Conservation (phyloP, 1,140 invertebrate species). For the Phthorimaea operculella region DNA sequence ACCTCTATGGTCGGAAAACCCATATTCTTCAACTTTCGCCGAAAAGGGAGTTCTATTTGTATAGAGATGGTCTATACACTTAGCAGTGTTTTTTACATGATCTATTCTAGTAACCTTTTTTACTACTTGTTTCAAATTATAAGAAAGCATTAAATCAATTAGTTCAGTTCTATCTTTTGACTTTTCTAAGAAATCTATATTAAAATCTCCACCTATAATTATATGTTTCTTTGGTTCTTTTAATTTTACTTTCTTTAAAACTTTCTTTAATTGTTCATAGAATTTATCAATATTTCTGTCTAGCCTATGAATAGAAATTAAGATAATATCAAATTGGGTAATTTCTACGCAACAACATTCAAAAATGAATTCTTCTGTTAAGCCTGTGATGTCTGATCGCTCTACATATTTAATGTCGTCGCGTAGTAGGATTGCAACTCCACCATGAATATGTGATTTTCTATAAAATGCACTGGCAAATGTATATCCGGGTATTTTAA, state of each 20-base stretch:
- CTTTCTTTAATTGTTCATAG: background rate
- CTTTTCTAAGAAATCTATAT: background rate
- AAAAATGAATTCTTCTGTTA: background rate
- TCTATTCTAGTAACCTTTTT: background rate
- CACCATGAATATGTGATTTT: background rate
- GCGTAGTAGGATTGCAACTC: background rate
- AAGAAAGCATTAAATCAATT: slow-evolving; percentile 1
- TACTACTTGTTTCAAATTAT: slow-evolving; percentile 3
- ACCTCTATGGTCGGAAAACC: slow-evolving; percentile 5
- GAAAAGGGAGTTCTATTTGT: background rate
- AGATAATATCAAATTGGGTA: background rate
- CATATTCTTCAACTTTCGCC: background rate
- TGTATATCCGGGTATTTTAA: background rate
- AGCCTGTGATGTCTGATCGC: background rate
- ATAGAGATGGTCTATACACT: slow-evolving; percentile 4
- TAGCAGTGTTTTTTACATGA: background rate
- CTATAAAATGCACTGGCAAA: background rate
- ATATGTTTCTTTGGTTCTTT: background rate
- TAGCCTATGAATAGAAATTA: slow-evolving; percentile 1
- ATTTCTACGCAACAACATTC: background rate
- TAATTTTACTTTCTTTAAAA: background rate
- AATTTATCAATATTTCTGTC: background rate
- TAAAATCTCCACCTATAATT: background rate
- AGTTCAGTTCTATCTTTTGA: background rate
- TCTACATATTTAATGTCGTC: background rate